Conservation (phyloP, 2,888 invertebrate genomes). For the Chironomus tentans region DNA sequence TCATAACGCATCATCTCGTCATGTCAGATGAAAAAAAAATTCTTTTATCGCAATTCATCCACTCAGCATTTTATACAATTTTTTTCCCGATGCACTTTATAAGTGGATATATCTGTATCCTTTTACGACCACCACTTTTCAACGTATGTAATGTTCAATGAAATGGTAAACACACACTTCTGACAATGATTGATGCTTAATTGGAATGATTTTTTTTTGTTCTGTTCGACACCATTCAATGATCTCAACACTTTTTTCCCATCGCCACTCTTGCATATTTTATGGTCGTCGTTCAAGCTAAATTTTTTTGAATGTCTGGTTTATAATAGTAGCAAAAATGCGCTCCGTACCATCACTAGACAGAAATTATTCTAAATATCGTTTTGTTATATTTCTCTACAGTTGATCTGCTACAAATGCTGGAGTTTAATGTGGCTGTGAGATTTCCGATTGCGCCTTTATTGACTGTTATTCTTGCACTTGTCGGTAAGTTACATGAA, state of each 20-base stretch:
- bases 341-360: too few relatives aligned
- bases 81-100: neutral
- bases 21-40: neutral
- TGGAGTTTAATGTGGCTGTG: constrained; percentile 91
- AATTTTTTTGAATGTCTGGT: too few relatives aligned
- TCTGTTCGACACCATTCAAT: neutral
- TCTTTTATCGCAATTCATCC: neutral
- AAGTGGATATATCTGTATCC: neutral
- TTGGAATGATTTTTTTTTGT: neutral
- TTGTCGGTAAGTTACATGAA: constrained; percentile 78
- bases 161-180: constrained; percentile 3
- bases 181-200: constrained; percentile 25
- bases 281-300: too few relatives aligned
- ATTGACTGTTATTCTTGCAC: constrained; percentile 91
- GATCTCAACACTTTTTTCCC: neutral
- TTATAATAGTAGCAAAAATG: neutral
- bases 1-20: neutral
- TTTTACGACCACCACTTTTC: neutral
- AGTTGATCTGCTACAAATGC: constrained; percentile 97
- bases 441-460: constrained; percentile 94
- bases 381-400: constrained; percentile 46
- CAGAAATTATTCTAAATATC: neutral
- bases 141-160: constrained; percentile 6
- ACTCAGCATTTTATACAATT: neutral
- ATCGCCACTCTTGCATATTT: too few relatives aligned